Conservation (phyloP, 2,797 vertebrate genomes). For the Acipenser oxyrinchus region DNA sequence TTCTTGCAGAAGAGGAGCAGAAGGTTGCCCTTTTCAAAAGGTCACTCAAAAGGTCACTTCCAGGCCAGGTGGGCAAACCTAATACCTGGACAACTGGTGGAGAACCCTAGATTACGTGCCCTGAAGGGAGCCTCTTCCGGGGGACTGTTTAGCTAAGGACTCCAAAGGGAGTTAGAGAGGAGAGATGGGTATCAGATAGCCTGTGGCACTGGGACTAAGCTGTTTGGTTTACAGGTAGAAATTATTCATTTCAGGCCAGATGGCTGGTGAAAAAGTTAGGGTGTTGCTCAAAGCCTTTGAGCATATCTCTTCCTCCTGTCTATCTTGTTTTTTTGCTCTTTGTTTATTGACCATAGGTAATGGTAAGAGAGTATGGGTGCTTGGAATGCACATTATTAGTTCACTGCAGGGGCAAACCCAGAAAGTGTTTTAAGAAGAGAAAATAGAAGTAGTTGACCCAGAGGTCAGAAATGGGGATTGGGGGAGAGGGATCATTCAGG, state of each 20-base stretch:
- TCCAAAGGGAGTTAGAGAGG: constrained; percentile 27
- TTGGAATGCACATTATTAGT: neutral
- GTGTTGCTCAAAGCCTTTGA: constrained; percentile 2
- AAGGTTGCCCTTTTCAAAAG: constrained; percentile 23
- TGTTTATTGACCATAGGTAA: neutral
- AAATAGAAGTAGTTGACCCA: too few species aligned
- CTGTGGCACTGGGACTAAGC: constrained; percentile 40
- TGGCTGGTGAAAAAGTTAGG: constrained; percentile 43
- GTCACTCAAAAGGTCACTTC: constrained; percentile 20
- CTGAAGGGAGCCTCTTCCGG: constrained; percentile 15
- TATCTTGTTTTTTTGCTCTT: neutral
- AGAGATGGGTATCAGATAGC: constrained; percentile 45
- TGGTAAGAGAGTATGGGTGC: neutral
- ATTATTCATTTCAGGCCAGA: constrained; percentile 51
- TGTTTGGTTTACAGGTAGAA: constrained; percentile 45
- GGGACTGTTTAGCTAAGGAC: constrained; percentile 42
- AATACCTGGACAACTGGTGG: constrained; percentile 72
- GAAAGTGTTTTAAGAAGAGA: neutral
- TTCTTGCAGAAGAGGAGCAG: constrained; percentile 23
- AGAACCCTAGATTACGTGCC: constrained; percentile 32
- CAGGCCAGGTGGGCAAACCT: constrained; percentile 46
- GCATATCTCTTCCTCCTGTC: neutral
- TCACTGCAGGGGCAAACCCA: neutral
- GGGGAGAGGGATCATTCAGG: neutral
- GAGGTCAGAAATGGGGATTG: too few species aligned